Evolutionary conservation across 2,113 vertebrate species (phyloP).

Genomic region (Tychaedon coryphoeus): DNA sequence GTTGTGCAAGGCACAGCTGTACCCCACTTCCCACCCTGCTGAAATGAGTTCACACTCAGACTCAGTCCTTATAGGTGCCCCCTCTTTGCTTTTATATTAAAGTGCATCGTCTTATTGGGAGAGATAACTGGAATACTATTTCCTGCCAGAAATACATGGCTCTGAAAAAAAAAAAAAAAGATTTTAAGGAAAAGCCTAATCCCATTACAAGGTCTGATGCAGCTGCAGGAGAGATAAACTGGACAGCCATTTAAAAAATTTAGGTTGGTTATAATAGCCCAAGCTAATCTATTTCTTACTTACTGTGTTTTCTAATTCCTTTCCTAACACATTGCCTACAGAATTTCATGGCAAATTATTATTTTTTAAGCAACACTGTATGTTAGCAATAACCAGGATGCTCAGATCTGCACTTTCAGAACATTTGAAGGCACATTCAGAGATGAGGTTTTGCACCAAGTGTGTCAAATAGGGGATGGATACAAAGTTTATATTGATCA

Average conservation of each 20-base stretch:
- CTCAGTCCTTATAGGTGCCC: background rate
- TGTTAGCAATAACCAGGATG: background rate
- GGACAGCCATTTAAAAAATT: slow-evolving; percentile 47
- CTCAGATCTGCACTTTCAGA: slow-evolving; percentile 14
- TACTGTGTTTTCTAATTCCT: slow-evolving; percentile 54
- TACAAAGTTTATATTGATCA: background rate
- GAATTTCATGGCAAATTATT: slow-evolving; percentile 56
- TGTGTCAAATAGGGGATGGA: background rate
- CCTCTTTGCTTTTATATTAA: background rate
- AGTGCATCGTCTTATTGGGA: background rate
- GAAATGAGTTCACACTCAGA: background rate
- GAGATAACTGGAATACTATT: background rate
- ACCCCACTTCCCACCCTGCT: background rate
- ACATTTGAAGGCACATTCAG: background rate
- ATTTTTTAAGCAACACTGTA: slow-evolving; percentile 2
- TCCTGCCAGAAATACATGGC: background rate
- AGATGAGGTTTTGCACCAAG: background rate
- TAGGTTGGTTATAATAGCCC: slow-evolving; percentile 57
- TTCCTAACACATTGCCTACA: slow-evolving; percentile 23
- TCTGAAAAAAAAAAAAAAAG: background rate
- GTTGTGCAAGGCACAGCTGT: background rate
- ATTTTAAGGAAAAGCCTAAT: slow-evolving; percentile 43
- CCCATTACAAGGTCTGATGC: slow-evolving; percentile 62
- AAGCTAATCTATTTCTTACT: slow-evolving; percentile 62
- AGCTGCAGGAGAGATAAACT: slow-evolving; percentile 66